A percentile compares a stretch with the other conserved stretches of the same genome.
These are phyloP conservation scores for Anthoptus insignis DNA, from an alignment of 2,888 invertebrate genomes.

Conservation along the genomic window DNA sequence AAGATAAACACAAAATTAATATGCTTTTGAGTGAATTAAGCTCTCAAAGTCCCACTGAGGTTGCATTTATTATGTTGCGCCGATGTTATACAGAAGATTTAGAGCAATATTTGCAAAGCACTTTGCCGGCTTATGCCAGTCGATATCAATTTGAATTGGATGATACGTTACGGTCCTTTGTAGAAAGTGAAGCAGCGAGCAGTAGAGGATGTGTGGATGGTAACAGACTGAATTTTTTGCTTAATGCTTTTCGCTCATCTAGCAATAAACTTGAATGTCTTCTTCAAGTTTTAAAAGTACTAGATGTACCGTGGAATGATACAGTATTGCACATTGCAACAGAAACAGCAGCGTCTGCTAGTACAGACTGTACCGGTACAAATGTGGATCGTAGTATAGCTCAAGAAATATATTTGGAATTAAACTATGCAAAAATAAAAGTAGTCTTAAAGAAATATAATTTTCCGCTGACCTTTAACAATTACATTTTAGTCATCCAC, in stretches of 20 bases:
- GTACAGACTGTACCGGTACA: slow-evolving; percentile 72
- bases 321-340: slow-evolving; percentile 68
- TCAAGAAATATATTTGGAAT: slow-evolving; percentile 75
- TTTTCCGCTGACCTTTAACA: slow-evolving; percentile 72
- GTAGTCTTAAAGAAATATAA: slow-evolving; percentile 81
- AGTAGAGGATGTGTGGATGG: slow-evolving; percentile 78
- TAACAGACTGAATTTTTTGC: slow-evolving; percentile 68
- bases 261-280: slow-evolving; percentile 74
- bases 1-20: slow-evolving; percentile 81
- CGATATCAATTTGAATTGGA: slow-evolving; percentile 77
- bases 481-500: slow-evolving; percentile 73
- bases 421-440: slow-evolving; percentile 78
- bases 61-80: slow-evolving; percentile 78
- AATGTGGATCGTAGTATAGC: slow-evolving; percentile 68
- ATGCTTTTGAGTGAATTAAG: slow-evolving; percentile 76
- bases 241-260: slow-evolving; percentile 69
- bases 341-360: slow-evolving; percentile 65
- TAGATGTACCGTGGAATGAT: slow-evolving; percentile 79
- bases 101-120: slow-evolving; percentile 70
- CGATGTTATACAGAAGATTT: slow-evolving; percentile 84
- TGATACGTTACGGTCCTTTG: slow-evolving; percentile 71
- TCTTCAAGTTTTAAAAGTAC: slow-evolving; percentile 74
- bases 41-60: slow-evolving; percentile 74
- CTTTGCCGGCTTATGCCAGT: slow-evolving; percentile 74
- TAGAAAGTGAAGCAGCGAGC: slow-evolving; percentile 75